phyloP scores from a whole-genome alignment of 1,140 invertebrate genomes.

The Phthorimaea operculella region DNA sequence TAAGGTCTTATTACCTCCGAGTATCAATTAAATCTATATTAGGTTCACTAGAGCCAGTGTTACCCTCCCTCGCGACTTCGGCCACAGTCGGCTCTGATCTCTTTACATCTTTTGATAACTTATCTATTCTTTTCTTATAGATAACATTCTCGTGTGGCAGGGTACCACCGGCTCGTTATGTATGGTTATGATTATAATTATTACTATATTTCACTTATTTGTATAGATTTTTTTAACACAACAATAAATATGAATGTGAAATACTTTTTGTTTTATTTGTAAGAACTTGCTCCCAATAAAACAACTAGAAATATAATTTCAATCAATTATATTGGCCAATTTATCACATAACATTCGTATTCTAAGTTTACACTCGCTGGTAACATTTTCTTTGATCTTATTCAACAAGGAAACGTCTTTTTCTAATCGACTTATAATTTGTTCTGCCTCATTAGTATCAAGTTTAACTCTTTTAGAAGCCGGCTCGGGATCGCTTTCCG shows the following conservation, averaged over 20 bases:
- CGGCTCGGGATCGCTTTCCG: constrained; percentile 34
- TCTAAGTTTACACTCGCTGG: constrained; percentile 25
- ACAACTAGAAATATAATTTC: background rate
- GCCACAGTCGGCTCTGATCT: constrained; percentile 4
- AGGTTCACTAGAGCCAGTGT: constrained; percentile 39
- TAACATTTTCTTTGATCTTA: constrained; percentile 29
- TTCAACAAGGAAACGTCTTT: constrained; percentile 21
- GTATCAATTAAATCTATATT: constrained; percentile 64
- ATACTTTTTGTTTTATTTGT: constrained; percentile 49
- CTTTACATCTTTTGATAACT: background rate
- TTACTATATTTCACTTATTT: constrained; percentile 63
- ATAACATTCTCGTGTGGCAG: constrained; percentile 21
- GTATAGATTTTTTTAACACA: constrained; percentile 67
- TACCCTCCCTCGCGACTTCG: constrained; percentile 26
- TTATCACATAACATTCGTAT: constrained; percentile 31
- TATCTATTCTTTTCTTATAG: background rate
- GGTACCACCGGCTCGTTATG: constrained; percentile 39
- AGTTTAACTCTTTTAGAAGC: constrained; percentile 39
- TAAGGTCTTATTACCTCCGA: constrained; percentile 66
- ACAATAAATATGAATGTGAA: constrained; percentile 67
- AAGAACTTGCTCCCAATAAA: background rate
- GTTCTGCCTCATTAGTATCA: constrained; percentile 23
- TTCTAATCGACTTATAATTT: constrained; percentile 35
- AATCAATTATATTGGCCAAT: constrained; percentile 33
- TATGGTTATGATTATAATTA: constrained; percentile 51